Conservation (phyloP, 2,113 vertebrate genomes). For the Ptychochromis oligacanthus region DNA sequence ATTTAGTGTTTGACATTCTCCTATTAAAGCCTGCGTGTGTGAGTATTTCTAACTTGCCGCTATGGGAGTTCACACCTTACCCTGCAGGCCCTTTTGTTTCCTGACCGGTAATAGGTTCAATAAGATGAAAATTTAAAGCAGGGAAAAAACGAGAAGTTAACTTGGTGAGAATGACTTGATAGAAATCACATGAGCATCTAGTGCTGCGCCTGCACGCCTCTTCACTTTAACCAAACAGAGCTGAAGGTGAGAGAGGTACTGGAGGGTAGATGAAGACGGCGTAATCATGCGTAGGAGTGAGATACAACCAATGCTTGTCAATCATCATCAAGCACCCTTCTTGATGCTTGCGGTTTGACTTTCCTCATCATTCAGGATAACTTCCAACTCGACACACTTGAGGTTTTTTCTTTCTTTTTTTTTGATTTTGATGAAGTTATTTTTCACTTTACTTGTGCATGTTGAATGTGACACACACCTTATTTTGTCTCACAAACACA, state of each 20-base stretch:
- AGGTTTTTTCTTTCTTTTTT: conserved; percentile 14
- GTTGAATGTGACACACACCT: conserved; percentile 68
- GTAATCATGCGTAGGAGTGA: conserved; percentile 71
- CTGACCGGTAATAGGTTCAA: conserved; percentile 66
- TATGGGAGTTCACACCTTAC: conserved; percentile 45
- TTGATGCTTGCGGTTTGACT: conserved; percentile 63
- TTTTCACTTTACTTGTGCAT: conserved; percentile 48
- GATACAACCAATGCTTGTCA: conserved; percentile 71
- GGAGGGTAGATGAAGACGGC: conserved; percentile 62
- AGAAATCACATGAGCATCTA: conserved; percentile 51
- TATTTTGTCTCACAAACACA: conserved; percentile 61
- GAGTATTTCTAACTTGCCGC: conserved; percentile 32
- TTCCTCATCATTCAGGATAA: conserved; percentile 55
- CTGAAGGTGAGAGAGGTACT: conserved; percentile 73
- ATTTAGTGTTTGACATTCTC: conserved; percentile 20
- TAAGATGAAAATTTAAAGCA: conserved; percentile 56
- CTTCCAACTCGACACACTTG: conserved; percentile 45
- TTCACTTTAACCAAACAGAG: conserved; percentile 72
- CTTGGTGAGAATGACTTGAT: conserved; percentile 54
- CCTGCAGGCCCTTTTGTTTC: conserved; percentile 32
- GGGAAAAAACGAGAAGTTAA: conserved; percentile 56
- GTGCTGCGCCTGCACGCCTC: conserved; percentile 63
- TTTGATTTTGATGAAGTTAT: conserved; percentile 42
- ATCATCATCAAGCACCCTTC: conserved; percentile 71
- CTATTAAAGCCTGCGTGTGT: background rate